Base-by-base conservation (phyloP, 2,888 invertebrate species). In the Operophtera brumata region DNA sequence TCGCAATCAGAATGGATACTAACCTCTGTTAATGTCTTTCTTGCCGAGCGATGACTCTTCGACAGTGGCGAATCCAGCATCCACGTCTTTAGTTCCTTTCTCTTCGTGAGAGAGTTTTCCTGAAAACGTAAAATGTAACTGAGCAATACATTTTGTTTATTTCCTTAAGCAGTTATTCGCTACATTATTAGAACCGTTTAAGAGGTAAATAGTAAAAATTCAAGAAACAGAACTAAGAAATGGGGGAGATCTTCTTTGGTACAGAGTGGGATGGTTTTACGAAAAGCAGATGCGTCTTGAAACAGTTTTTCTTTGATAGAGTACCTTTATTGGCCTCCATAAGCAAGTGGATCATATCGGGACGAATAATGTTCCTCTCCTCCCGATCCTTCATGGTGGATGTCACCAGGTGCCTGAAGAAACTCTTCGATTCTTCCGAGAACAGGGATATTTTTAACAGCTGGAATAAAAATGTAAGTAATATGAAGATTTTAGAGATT, bases 291-390 rank as follows among this genome's bases (percentile, higher is more conserved):
- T 20, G 4, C 20, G 20, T 20, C 20, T 20, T 4, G 4, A 20
- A 20, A 20, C 20, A 3, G 4, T 20, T 20, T 20, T 20, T 3
- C 20, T 20, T 20, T 20, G 1, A 5, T 45, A 9, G n/a, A 1
- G 7, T 41, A 75, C 86, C 89, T 70, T 86, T 88, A 49, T 84
- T 87, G 9, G 91, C 88, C 67, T 92, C 89, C 82, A 92, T 83
- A 1, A 93, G 74, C 8, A 92, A 63, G 45, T 92, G 86, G 10
- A 92, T 90, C 90, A 92, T 91, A 54, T 91, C 91, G 0, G 84
- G 84, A 10, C 91, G 77, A 6, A 85, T 61, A 6, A 89, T 85
- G 1, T 84, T 73, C 0, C 77, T 51, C 34, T 70, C 52, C 35
- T 85, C 79, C 0, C 91, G 73, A 6, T 83, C 68, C 20, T 73